Percentiles rank a stretch among this genome's conserved stretches.
Evolutionary conservation across 1,140 invertebrate species (phyloP).

Genomic region (Drosophila persimilis): DNA sequence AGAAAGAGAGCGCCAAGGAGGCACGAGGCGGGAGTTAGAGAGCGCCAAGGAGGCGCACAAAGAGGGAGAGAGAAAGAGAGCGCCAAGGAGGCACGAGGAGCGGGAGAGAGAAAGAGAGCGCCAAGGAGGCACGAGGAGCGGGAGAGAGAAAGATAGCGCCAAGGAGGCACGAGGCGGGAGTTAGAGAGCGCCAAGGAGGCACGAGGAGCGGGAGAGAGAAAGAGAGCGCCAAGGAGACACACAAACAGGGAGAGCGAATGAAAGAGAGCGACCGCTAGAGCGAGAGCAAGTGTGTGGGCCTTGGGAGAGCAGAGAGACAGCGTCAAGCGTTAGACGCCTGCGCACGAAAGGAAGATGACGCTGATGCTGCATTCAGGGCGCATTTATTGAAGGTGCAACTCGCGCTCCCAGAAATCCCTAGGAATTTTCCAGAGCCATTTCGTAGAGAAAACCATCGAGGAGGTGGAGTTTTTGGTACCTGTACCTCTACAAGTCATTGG

Average conservation of each 20-base stretch:
- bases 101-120: neutral
- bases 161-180: conserved; percentile 4
- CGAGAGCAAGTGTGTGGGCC: neutral
- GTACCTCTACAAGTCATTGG: too few relatives aligned
- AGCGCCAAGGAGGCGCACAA: neutral
- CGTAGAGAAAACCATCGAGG: too few relatives aligned
- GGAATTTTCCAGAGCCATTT: too few relatives aligned
- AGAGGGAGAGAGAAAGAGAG: conserved; percentile 6
- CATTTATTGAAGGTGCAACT: too few relatives aligned
- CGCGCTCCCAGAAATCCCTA: too few relatives aligned
- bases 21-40: conserved; percentile 9
- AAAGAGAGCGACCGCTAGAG: neutral
- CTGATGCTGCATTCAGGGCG: too few relatives aligned
- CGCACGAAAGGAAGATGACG: neutral
- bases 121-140: neutral
- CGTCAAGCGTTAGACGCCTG: conserved; percentile 21
- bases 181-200: neutral
- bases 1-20: conserved; percentile 10
- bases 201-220: neutral
- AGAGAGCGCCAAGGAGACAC: neutral
- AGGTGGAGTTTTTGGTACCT: neutral
- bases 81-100: conserved; percentile 2
- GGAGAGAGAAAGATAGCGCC: conserved; percentile 2
- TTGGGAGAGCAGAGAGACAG: neutral
- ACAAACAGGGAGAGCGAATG: neutral